Evolutionary conservation across 2,888 invertebrate genomes (phyloP).

Genomic region (Litoditis marina): DNA sequence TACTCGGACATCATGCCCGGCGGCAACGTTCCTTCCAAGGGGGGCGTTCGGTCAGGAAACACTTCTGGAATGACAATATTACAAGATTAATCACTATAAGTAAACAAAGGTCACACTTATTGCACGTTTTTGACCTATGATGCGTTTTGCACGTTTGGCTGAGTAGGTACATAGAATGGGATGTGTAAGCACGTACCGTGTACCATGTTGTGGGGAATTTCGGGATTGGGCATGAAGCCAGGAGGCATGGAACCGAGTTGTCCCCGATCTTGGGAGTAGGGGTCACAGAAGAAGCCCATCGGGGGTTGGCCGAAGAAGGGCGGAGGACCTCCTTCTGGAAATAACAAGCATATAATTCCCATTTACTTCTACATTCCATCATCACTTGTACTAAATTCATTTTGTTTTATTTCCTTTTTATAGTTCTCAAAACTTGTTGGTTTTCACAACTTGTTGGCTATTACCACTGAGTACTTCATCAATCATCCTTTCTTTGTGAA

Average conservation of each 20-base stretch:
- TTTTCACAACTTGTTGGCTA: too few species aligned
- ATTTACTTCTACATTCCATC: too few species aligned
- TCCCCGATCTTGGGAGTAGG: constrained; percentile 20
- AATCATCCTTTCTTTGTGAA: too few species aligned
- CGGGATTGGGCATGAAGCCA: too few species aligned
- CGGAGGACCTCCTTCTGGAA: constrained; percentile 16
- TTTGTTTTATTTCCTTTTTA: too few species aligned
- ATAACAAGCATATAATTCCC: not conserved
- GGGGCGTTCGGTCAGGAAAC: not conserved
- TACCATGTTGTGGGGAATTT: constrained; percentile 7
- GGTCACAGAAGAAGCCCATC: constrained; percentile 39
- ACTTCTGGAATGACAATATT: not conserved
- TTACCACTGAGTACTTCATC: too few species aligned
- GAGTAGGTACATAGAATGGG: too few species aligned
- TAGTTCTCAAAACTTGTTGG: too few species aligned
- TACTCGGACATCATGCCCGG: constrained; percentile 1
- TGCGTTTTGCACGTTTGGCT: too few species aligned
- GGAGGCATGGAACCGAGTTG: constrained; percentile 7
- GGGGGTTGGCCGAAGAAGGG: constrained; percentile 13
- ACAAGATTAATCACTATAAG: not conserved
- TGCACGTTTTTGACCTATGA: too few species aligned
- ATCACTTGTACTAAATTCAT: too few species aligned
- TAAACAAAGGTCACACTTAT: too few species aligned
- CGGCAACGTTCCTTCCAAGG: not conserved
- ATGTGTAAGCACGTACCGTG: constrained; percentile 3